Evolutionary conservation across 2,888 invertebrate genomes (phyloP).

Genomic region (Cistogaster globosa): DNA sequence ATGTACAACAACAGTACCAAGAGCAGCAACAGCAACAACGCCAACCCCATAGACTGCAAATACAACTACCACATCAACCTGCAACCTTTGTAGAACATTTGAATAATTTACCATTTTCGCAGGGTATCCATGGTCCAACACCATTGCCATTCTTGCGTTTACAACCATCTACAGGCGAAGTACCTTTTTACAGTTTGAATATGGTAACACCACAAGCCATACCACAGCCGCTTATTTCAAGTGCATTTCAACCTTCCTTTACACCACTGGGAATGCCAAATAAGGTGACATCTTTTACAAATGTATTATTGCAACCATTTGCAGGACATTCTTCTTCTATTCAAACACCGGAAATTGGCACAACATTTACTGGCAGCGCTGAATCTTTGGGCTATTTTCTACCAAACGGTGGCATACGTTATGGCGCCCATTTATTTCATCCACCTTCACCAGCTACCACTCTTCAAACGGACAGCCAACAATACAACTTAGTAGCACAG

Average conservation of each 20-base stretch:
- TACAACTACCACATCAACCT: constrained; percentile 65
- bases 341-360: constrained; percentile 59
- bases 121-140: constrained; percentile 60
- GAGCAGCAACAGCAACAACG: constrained; percentile 40
- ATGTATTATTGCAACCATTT: constrained; percentile 65
- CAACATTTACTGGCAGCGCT: constrained; percentile 59
- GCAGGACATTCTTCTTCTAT: constrained; percentile 56
- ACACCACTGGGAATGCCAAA: constrained; percentile 61
- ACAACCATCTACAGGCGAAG: constrained; percentile 33
- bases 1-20: constrained; percentile 73
- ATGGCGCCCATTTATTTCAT: constrained; percentile 80
- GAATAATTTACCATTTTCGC: constrained; percentile 63
- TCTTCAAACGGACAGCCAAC: constrained; percentile 35
- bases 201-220: constrained; percentile 16
- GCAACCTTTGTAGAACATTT: constrained; percentile 53
- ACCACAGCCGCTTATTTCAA: constrained; percentile 42
- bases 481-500: constrained; percentile 65
- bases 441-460: constrained; percentile 73
- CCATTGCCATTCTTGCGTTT: constrained; percentile 49
- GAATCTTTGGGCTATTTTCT: constrained; percentile 77
- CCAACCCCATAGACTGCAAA: constrained; percentile 35
- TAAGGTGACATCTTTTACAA: constrained; percentile 68
- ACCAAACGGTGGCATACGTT: constrained; percentile 79
- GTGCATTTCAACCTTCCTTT: constrained; percentile 46
- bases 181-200: constrained; percentile 36